phyloP scores from a whole-genome alignment of 1,140 invertebrate genomes.

The Ceratina australensis region DNA sequence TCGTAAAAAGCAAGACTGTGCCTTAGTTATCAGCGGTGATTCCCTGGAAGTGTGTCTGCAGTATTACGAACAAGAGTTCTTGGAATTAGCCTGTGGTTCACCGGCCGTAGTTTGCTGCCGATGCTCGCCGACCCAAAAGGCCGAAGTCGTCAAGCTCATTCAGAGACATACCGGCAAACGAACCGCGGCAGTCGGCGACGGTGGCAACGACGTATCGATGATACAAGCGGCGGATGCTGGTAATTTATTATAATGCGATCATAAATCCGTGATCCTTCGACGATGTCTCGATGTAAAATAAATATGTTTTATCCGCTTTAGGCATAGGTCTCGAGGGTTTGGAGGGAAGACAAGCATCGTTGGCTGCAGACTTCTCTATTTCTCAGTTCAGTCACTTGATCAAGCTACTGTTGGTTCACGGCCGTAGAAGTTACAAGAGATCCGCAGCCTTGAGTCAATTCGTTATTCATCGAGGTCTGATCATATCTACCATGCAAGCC shows the following conservation, averaged over 20 bases:
- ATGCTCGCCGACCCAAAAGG: conserved; percentile 99
- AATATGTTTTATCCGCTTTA: conserved; percentile 56
- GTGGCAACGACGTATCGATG: conserved; percentile 94
- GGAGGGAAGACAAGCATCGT: conserved; percentile 96
- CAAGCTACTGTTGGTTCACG: conserved; percentile 95
- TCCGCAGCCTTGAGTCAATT: conserved; percentile 98
- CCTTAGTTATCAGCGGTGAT: conserved; percentile 95
- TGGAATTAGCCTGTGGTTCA: conserved; percentile 94
- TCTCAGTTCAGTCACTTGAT: conserved; percentile 94
- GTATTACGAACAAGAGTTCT: conserved; percentile 97
- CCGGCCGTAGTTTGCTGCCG: conserved; percentile 97
- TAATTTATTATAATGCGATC: conserved; percentile 46
- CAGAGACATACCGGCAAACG: conserved; percentile 93
- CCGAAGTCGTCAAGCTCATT: conserved; percentile 95
- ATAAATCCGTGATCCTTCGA: too few species aligned
- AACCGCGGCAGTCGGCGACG: conserved; percentile 91
- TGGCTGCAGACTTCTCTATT: conserved; percentile 99
- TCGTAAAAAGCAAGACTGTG: conserved; percentile 91
- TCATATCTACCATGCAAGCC: conserved; percentile 99
- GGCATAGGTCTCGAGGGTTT: conserved; percentile 97
- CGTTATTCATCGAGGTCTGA: conserved; percentile 98
- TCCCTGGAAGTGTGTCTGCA: conserved; percentile 96
- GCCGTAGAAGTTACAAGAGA: conserved; percentile 96
- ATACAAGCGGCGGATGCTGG: conserved; percentile 97
- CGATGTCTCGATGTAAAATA: background rate